These are phyloP conservation scores for Diadumene lineata DNA, from an alignment of 92 coral and sea anemone genomes.

Conservation along the genomic window DNA sequence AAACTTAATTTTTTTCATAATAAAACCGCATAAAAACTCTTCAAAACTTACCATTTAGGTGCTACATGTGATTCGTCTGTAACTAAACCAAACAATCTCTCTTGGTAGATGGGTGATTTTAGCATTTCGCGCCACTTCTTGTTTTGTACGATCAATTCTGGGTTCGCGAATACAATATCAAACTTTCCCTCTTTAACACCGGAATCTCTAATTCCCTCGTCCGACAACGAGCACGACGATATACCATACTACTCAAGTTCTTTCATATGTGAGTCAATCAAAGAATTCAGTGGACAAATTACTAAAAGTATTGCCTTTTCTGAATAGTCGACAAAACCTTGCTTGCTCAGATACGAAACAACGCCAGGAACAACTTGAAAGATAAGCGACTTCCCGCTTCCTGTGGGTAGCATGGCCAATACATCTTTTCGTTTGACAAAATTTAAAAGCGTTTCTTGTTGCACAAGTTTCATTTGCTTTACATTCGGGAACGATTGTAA, in stretches of 20 bases:
- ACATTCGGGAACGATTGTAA: slow-evolving; percentile 1
- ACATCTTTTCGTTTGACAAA: slow-evolving; percentile 38
- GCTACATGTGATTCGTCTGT: slow-evolving; percentile 56
- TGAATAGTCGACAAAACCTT: slow-evolving; percentile 8
- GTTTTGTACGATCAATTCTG: slow-evolving; percentile 29
- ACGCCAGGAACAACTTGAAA: slow-evolving; percentile 48
- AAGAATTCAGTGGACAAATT: slow-evolving; percentile 39
- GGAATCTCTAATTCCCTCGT: not conserved
- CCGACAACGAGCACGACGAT: slow-evolving; percentile 3
- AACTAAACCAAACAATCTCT: slow-evolving; percentile 32
- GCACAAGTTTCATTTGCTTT: not conserved
- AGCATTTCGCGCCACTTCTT: slow-evolving; percentile 52
- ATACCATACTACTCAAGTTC: slow-evolving; percentile 33
- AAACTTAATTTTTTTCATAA: not conserved
- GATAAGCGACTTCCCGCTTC: slow-evolving; percentile 49
- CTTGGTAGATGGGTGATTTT: slow-evolving; percentile 21
- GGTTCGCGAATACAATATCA: slow-evolving; percentile 41
- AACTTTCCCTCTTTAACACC: slow-evolving; percentile 22
- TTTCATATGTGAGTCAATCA: slow-evolving; percentile 35
- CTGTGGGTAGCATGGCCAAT: slow-evolving; percentile 50
- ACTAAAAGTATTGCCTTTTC: slow-evolving; percentile 44
- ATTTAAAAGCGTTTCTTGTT: not conserved
- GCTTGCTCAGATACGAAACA: not conserved
- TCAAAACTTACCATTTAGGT: slow-evolving; percentile 34
- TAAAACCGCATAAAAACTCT: not conserved